Base-by-base conservation (phyloP, 2,797 vertebrate genomes). In the Tokudaia muenninki region DNA sequence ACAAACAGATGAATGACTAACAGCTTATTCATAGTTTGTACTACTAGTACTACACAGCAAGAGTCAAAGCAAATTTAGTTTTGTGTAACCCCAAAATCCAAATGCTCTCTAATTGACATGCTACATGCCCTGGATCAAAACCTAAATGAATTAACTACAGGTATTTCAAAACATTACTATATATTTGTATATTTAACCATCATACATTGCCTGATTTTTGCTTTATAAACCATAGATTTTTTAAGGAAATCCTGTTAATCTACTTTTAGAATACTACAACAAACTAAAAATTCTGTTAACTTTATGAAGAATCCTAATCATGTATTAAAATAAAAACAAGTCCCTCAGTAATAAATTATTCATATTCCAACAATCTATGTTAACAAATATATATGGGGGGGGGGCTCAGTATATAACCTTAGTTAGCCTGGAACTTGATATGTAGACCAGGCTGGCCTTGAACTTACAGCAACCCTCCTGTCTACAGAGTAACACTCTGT, bases 311-410 rank as follows among this genome's bases (percentile, higher is more conserved):
- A 84, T 21, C 0, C 19, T 61, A 87, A 75, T 31, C 21, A 34
- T 94, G 90, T 44, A 41, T 94, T 88, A 92, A 93, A 97, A 92
- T 41, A 93, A 95, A 96, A 72, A 17, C 72, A 34, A 44, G 86
- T 59, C 3, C 10, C 12, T n/a, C 72, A 94, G 44, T 63, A 90
- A 81, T 79, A 87, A 65, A 80, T 79, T 95, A 94, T 86, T 95
- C 44, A 77, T 91, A 92, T 72, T 6, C 61, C 59, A 97, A 95
- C 17, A 94, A 77, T 82, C 19, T 59, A 4, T 90, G 8, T 67
- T 19, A 67, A 89, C 61, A 95, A 93, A 96, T 78, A 72, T 26
- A 50, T 34, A 86, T 59, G 24, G 3, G 8, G 16, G 22, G 2
- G 31, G 16, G 5, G 4, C 19, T 22, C 83, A 70, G 4, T 70